Percentiles rank a stretch among this genome's conserved stretches.
These are phyloP conservation scores for Ciconia maguari DNA, from an alignment of 2,113 vertebrate species.

Conservation along the genomic window DNA sequence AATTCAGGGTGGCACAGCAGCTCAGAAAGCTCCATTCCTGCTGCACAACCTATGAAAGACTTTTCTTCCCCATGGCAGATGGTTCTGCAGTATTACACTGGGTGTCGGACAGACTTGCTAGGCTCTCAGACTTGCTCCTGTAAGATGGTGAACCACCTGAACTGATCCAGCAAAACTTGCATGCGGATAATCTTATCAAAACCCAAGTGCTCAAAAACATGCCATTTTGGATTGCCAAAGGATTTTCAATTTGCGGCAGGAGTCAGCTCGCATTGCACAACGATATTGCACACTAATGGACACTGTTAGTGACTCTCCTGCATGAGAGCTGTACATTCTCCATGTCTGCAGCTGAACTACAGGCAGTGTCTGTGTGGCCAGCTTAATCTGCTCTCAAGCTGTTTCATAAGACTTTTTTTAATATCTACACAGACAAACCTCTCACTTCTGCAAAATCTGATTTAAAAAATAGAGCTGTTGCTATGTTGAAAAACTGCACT, in stretches of 20 bases:
- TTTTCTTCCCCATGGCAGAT: background rate
- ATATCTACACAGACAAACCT: background rate
- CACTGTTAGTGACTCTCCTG: background rate
- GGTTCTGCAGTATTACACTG: background rate
- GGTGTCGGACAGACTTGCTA: background rate
- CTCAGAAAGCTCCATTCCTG: background rate
- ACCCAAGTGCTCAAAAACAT: background rate
- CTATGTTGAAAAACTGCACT: background rate
- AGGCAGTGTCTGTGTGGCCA: background rate
- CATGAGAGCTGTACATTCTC: background rate
- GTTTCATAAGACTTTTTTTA: background rate
- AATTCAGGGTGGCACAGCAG: background rate
- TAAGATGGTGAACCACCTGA: background rate
- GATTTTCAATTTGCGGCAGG: background rate
- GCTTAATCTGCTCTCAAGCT: background rate
- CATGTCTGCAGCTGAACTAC: background rate
- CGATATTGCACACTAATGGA: fast-evolving
- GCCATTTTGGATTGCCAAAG: background rate
- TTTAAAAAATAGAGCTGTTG: conserved; percentile 19
- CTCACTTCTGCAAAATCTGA: background rate
- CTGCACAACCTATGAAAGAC: background rate
- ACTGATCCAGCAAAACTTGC: background rate
- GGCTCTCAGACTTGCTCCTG: background rate
- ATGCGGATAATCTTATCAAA: background rate
- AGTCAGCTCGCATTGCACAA: background rate